These are phyloP conservation scores for Litocranius walleri DNA, from an alignment of 2,113 vertebrate species.

Conservation along the genomic window DNA sequence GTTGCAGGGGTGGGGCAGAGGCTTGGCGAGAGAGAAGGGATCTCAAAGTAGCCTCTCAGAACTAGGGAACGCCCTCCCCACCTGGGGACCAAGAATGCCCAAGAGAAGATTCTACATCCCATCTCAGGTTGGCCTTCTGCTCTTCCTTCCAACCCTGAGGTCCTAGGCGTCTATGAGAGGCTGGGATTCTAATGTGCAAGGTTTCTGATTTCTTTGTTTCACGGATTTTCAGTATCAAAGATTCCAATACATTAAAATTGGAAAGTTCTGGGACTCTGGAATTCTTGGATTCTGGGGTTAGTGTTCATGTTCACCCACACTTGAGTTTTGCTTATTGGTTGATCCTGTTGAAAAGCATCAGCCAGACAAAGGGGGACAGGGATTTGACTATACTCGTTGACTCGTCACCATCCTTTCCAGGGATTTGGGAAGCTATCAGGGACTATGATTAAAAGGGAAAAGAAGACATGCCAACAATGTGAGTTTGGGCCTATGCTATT, in stretches of 20 bases:
- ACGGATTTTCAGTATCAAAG: neutral
- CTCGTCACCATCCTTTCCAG: accelerated
- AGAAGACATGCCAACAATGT: neutral
- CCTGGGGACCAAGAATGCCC: neutral
- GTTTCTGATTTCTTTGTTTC: neutral
- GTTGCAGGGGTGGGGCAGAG: neutral
- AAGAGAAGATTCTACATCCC: neutral
- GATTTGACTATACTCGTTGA: accelerated
- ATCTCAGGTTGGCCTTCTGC: neutral
- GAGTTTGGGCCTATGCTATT: neutral
- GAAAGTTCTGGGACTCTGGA: neutral
- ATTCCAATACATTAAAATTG: neutral
- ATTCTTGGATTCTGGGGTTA: neutral
- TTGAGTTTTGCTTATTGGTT: accelerated
- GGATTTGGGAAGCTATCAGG: neutral
- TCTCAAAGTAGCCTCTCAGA: neutral
- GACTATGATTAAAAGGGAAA: neutral
- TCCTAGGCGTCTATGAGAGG: neutral
- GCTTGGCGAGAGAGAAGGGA: neutral
- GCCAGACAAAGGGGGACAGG: neutral
- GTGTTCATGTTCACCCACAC: accelerated
- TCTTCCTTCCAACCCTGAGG: neutral
- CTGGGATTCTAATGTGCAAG: neutral
- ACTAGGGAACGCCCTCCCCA: neutral
- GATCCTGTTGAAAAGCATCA: neutral